These are phyloP conservation scores for Busseola fusca DNA, from an alignment of 2,888 invertebrate species.

Conservation along the genomic window DNA sequence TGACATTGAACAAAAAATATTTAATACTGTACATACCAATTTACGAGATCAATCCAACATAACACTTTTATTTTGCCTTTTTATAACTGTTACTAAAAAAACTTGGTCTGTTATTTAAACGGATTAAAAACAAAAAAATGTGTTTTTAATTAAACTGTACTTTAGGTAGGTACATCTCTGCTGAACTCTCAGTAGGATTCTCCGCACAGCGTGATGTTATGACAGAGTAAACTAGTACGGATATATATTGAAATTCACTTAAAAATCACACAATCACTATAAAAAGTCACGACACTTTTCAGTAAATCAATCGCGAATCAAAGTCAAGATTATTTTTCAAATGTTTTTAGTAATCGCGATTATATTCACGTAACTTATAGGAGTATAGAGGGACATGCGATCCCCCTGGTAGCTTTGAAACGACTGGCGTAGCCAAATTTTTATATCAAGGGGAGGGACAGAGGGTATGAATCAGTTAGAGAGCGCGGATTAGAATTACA, in stretches of 20 bases:
- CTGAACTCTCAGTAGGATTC: no score
- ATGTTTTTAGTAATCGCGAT: background rate
- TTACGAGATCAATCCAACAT: conserved; percentile 10
- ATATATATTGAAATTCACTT: background rate
- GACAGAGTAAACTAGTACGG: background rate
- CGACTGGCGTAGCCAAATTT: background rate
- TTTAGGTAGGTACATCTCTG: background rate
- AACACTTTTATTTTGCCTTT: background rate
- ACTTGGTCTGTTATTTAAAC: no score
- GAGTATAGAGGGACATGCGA: background rate
- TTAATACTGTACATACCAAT: conserved; percentile 5
- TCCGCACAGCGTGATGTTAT: background rate
- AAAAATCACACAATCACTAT: no score
- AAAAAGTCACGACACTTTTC: no score
- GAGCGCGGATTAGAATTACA: no score
- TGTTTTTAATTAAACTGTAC: background rate
- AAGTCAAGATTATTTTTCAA: background rate
- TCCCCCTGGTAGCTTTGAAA: background rate
- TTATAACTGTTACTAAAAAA: background rate
- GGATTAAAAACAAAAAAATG: background rate
- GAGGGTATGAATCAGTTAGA: no score
- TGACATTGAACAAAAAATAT: no score
- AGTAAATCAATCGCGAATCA: background rate
- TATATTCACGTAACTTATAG: background rate
- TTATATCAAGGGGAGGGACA: conserved; percentile 10